These are phyloP conservation scores for Notospermus geniculatus DNA, from an alignment of 1,140 invertebrate genomes.

Conservation along the genomic window DNA sequence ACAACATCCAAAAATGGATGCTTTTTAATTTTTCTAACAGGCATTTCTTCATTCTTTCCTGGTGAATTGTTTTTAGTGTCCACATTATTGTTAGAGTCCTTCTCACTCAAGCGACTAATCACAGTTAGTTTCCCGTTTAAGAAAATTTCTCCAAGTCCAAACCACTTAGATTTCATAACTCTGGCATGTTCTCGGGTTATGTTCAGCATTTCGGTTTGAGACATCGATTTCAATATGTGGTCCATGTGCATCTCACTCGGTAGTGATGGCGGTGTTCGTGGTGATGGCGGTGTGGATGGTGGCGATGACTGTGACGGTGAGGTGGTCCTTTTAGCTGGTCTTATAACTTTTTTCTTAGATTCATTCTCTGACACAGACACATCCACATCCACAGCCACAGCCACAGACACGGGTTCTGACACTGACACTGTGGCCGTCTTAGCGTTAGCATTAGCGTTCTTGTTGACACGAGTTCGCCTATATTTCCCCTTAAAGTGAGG, in stretches of 20 bases:
- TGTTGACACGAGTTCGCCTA: background rate
- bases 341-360: background rate
- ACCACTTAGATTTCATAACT: background rate
- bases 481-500: constrained; percentile 7
- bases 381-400: too few relatives aligned
- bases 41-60: background rate
- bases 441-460: background rate
- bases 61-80: constrained; percentile 1
- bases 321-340: too few relatives aligned
- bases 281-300: background rate
- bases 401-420: too few relatives aligned
- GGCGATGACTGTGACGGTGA: too few relatives aligned
- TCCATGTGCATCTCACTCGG: constrained; percentile 5
- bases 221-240: constrained; percentile 4
- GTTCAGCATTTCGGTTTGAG: background rate
- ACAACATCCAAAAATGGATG: background rate
- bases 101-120: too few relatives aligned
- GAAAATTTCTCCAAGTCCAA: background rate
- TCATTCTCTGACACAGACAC: too few relatives aligned
- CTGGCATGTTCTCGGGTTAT: background rate
- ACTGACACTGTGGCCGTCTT: too few relatives aligned
- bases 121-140: background rate
- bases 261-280: background rate
- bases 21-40: background rate
- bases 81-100: too few relatives aligned